Conservation (phyloP, 2,888 invertebrate species). For the Tromatobia lineatoria region DNA sequence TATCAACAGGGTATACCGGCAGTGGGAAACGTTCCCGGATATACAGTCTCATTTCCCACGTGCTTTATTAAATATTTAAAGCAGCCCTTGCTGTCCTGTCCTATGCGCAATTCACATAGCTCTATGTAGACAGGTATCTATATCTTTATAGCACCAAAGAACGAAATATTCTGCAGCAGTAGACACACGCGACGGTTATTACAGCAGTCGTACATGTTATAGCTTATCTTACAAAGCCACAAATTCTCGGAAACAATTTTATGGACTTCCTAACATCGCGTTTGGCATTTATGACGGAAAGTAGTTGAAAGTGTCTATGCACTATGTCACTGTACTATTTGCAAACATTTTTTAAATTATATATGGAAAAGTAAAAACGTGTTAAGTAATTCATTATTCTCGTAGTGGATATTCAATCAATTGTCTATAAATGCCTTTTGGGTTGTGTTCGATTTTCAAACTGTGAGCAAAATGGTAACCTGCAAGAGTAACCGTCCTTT, state of each 20-base stretch:
- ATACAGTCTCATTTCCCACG: constrained; percentile 26
- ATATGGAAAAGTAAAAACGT: background rate
- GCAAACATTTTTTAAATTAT: background rate
- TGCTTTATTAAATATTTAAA: constrained; percentile 50
- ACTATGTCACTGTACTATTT: background rate
- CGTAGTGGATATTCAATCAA: too few relatives aligned
- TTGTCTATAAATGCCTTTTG: too few relatives aligned
- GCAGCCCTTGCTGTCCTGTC: background rate
- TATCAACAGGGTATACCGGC: constrained; percentile 14
- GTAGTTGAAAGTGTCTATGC: background rate
- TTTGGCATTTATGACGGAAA: background rate
- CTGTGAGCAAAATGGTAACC: constrained; percentile 41
- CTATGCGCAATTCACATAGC: background rate
- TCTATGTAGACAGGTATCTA: background rate
- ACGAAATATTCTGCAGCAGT: background rate
- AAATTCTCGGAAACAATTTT: constrained; percentile 8
- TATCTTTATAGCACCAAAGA: background rate
- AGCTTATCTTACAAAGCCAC: background rate
- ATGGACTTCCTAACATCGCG: background rate
- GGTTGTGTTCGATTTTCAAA: constrained; percentile 5
- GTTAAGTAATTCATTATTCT: background rate
- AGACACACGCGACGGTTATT: constrained; percentile 4
- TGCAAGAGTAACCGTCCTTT: background rate
- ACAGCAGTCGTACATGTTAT: background rate
- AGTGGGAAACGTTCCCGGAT: constrained; percentile 29